Evolutionary conservation across 2,113 vertebrate genomes (phyloP), one percentile per base, ranked within the genome.

Genomic region (Illadopsis cleaveri): DNA sequence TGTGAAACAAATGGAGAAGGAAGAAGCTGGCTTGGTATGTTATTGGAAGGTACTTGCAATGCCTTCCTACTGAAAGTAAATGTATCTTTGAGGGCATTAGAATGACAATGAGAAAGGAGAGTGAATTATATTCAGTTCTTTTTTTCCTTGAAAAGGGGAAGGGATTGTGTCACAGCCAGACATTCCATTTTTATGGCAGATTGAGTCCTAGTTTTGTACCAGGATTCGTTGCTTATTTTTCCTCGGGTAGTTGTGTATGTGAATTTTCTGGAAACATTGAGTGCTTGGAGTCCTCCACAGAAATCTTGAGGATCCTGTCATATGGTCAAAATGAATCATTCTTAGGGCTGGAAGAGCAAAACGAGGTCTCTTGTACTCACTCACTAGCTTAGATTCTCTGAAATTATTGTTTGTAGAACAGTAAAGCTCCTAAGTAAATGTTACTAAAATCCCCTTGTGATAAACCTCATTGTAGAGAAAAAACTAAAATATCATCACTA

Each of bases 1-100:
- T 94, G 79, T 84, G 61, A 97, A 98, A 78, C 92, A 96, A 92
- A 23, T 38, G 1, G 94, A 97, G 70, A 82, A 96, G n/a, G 96
- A 98, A 91, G 81, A 33, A 58, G 90, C 91, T 48, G 92, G 86
- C 33, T 69, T 97, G 76, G 13, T 95, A 13, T 38, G 87, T 57
- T 96, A 62, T 42, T 73, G 98, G 69, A 95, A 97, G 96, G 97
- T 97, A 93, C 57, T 93, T 79, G 40, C 28, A 42, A 6, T 60
- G 54, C 50, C 31, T 68, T 76, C 28, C 31, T 51, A 11, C 12
- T 58, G n/a, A 65, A 76, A 47, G 31, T 68, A 53, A 30, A 18
- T 57, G 31, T 57, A 45, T 82, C 16, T 65, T 72, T 65, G 42
- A 70, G 64, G 27, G 9, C 16, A n/a, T 85, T 65, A 48, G 45